Evolutionary conservation across 2,888 invertebrate species (phyloP).

Genomic region (Cryptus viduatorius): DNA sequence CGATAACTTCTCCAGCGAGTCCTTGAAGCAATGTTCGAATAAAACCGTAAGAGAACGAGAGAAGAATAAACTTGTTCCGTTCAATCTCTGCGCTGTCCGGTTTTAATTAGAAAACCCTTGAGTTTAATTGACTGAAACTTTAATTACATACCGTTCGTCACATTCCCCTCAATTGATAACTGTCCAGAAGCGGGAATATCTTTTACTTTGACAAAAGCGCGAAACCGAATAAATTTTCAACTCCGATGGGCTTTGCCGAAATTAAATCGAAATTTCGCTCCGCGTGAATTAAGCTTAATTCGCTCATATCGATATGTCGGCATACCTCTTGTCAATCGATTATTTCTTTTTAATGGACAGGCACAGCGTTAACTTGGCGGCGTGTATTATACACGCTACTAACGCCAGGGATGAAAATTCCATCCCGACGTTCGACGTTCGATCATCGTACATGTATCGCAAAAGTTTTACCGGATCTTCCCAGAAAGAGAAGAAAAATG

Average conservation of each 20-base stretch:
- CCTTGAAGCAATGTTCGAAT: constrained; percentile 7
- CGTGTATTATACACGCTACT: background rate
- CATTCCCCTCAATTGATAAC: constrained; percentile 15
- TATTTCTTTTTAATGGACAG: constrained; percentile 38
- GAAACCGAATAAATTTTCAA: constrained; percentile 25
- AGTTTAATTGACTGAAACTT: constrained; percentile 55
- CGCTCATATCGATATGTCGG: background rate
- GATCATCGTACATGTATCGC: background rate
- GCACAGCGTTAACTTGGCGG: background rate
- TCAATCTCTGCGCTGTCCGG: constrained; percentile 34
- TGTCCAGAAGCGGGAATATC: constrained; percentile 9
- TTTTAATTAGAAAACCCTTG: constrained; percentile 54
- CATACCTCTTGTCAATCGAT: constrained; percentile 1
- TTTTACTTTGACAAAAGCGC: constrained; percentile 15
- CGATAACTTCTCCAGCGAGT: constrained; percentile 39
- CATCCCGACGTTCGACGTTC: background rate
- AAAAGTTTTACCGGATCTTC: no score
- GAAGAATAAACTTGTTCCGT: constrained; percentile 22
- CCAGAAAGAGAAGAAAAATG: no score
- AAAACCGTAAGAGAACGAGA: constrained; percentile 19
- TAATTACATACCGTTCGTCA: constrained; percentile 47
- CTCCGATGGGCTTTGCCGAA: background rate
- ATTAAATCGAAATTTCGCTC: constrained; percentile 8
- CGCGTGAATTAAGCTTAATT: constrained; percentile 3
- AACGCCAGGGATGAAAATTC: constrained; percentile 5